These are phyloP conservation scores for Lathronympha strigana DNA, from an alignment of 2,888 invertebrate genomes.

Conservation along the genomic window DNA sequence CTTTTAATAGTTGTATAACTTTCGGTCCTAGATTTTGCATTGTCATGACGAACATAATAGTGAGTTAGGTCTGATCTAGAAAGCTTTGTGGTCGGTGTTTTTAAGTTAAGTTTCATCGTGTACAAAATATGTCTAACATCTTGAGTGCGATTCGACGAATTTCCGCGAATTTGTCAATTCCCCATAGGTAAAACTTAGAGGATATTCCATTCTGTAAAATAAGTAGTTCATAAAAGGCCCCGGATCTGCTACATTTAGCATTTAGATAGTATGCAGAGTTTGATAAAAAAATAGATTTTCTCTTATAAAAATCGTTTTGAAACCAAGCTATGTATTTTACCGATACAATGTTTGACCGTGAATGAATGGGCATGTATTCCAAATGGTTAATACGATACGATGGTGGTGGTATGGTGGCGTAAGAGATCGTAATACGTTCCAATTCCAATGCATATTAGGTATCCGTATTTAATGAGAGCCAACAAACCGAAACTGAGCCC, in stretches of 20 bases:
- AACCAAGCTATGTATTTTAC: no score
- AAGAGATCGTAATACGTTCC: neutral
- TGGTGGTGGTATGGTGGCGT: no score
- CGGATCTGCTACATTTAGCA: no score
- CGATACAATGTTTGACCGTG: neutral
- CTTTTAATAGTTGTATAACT: neutral
- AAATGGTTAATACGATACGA: constrained; percentile 4
- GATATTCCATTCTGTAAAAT: no score
- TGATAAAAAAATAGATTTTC: no score
- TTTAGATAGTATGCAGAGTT: no score
- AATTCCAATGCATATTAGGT: neutral
- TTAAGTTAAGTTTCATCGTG: neutral
- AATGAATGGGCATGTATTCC: neutral
- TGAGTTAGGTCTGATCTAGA: neutral
- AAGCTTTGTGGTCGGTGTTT: neutral
- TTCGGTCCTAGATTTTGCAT: neutral
- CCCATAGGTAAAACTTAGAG: no score
- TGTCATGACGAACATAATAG: neutral
- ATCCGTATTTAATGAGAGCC: neutral
- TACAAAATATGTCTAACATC: neutral
- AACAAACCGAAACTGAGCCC: neutral
- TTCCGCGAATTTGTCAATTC: no score
- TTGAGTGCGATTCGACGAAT: neutral
- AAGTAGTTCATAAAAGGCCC: no score
- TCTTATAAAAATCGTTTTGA: no score